Conservation (phyloP, 2,797 vertebrate genomes). For the Acrocephalus scirpaceus region DNA sequence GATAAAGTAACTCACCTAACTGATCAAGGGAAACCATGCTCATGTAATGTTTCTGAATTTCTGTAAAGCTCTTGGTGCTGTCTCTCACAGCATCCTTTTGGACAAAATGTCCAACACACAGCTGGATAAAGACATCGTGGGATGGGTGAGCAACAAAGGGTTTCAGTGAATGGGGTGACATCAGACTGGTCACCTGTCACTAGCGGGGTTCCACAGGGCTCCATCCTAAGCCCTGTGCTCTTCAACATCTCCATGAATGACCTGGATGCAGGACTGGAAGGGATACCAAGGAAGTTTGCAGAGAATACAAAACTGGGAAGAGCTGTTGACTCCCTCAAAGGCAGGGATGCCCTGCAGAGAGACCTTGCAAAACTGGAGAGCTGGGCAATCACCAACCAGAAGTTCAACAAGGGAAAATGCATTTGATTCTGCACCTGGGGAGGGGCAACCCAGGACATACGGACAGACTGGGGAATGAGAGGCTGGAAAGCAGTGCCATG, state of each 20-base stretch:
- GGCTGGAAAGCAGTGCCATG: neutral
- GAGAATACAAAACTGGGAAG: neutral
- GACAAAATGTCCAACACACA: neutral
- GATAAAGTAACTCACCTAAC: neutral
- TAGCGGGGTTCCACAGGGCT: neutral
- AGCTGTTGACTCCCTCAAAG: neutral
- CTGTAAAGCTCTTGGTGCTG: neutral
- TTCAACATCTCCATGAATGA: neutral
- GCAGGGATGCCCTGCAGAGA: neutral
- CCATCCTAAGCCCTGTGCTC: accelerated
- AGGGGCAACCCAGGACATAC: accelerated
- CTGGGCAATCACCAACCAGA: neutral
- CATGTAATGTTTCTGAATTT: neutral
- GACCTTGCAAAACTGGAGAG: neutral
- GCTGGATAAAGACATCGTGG: neutral
- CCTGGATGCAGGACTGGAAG: accelerated
- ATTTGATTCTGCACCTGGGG: neutral
- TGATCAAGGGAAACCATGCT: neutral
- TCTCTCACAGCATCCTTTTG: neutral
- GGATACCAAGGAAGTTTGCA: neutral
- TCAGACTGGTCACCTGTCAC: neutral
- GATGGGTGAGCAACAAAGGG: neutral
- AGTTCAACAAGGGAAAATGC: neutral
- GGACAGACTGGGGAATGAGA: neutral
- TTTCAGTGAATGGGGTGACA: neutral